Percentiles rank a stretch among this genome's conserved stretches.
Conservation (phyloP, 2,888 invertebrate genomes). For the Aporophyla lueneburgensis region DNA sequence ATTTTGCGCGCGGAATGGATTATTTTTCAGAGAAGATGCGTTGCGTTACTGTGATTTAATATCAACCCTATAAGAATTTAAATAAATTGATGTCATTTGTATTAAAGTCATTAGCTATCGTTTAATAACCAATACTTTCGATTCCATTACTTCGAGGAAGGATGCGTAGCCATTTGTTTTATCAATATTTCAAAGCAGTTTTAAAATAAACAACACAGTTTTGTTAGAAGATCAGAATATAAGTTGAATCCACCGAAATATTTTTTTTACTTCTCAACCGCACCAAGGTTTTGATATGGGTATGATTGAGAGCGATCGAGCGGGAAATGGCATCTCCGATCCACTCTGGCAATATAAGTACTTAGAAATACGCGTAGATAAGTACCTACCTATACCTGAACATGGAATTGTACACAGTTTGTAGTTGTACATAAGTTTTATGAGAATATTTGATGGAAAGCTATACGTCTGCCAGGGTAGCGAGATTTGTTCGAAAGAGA, state of each 20-base stretch:
- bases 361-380: conserved; percentile 24
- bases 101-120: background rate
- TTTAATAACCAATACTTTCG: conserved; percentile 6
- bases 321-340: conserved; percentile 84
- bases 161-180: background rate
- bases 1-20: conserved; percentile 81
- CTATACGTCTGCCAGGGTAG: too few relatives aligned
- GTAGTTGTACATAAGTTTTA: background rate
- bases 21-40: conserved; percentile 76
- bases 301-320: conserved; percentile 83
- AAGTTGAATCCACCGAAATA: conserved; percentile 16
- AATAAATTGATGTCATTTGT: conserved; percentile 32
- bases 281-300: conserved; percentile 75
- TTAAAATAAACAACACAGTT: background rate
- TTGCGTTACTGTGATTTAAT: conserved; percentile 77
- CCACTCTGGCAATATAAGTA: conserved; percentile 69
- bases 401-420: background rate
- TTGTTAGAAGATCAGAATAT: conserved; percentile 20
- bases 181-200: background rate
- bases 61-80: conserved; percentile 58
- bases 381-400: background rate
- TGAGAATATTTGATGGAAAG: background rate
- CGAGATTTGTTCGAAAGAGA: too few relatives aligned
- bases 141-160: background rate
- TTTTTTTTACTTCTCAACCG: conserved; percentile 57